phyloP scores from a whole-genome alignment of 2,888 invertebrate species.

The Chymomyza caudatula region DNA sequence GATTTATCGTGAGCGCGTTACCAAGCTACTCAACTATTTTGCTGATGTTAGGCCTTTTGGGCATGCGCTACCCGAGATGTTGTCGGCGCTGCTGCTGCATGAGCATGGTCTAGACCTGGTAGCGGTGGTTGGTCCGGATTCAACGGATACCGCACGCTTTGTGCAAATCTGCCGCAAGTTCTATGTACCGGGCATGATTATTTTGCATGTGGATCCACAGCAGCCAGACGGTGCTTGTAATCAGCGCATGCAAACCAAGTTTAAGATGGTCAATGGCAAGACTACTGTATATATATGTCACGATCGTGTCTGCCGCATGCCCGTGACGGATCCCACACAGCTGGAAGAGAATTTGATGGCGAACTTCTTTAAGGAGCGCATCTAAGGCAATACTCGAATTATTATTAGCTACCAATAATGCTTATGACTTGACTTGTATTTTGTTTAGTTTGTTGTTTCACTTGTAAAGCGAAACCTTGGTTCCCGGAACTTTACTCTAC shows the following conservation, averaged over 20 bases:
- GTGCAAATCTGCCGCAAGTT: conserved; percentile 75
- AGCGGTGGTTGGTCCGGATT: conserved; percentile 77
- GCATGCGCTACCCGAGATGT: conserved; percentile 77
- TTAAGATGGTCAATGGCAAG: conserved; percentile 76
- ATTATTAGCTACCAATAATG: background rate
- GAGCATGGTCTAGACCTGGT: conserved; percentile 76
- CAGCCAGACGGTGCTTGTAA: conserved; percentile 64
- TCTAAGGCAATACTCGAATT: conserved; percentile 21
- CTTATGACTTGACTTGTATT: conserved; percentile 1
- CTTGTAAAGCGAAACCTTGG: conserved; percentile 51
- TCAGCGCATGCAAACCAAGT: conserved; percentile 72
- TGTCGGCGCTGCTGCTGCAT: conserved; percentile 73
- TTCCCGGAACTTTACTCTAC: conserved; percentile 50
- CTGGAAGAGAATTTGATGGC: conserved; percentile 74
- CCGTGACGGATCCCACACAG: conserved; percentile 74
- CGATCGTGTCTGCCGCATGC: conserved; percentile 76
- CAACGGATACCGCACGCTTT: conserved; percentile 68
- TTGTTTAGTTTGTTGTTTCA: conserved; percentile 32
- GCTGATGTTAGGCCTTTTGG: conserved; percentile 72
- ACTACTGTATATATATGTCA: conserved; percentile 78
- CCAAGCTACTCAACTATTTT: conserved; percentile 73
- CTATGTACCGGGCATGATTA: conserved; percentile 77
- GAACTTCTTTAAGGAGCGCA: conserved; percentile 66
- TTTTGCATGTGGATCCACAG: conserved; percentile 73
- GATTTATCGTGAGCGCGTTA: conserved; percentile 61